Evolutionary conservation across 2,113 vertebrate species (phyloP).

Genomic region (Pygoscelis adeliae): DNA sequence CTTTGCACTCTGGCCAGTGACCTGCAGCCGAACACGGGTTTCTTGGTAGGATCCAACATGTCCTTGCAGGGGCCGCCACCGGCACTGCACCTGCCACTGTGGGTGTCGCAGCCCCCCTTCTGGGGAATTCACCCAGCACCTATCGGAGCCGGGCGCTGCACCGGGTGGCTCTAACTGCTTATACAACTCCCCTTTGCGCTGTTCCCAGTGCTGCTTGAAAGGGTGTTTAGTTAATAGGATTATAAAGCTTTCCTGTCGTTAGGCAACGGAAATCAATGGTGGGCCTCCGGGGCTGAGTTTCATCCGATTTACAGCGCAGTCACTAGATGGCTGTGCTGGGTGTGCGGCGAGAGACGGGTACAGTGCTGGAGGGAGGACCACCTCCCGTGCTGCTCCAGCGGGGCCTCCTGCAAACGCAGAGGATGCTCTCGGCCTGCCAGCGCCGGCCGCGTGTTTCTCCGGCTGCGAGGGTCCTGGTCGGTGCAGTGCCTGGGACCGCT

Average conservation of each 20-base stretch:
- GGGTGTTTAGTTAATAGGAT: conserved; percentile 64
- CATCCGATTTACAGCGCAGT: not conserved
- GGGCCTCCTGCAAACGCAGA: not conserved
- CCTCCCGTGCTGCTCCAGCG: rapidly evolving
- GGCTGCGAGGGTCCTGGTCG: rapidly evolving
- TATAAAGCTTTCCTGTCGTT: conserved; percentile 56
- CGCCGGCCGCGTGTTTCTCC: rapidly evolving
- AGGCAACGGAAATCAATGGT: conserved; percentile 57
- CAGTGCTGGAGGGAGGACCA: not conserved
- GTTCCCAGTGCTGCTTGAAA: not conserved
- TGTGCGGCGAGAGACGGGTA: not conserved
- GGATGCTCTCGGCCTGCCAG: rapidly evolving
- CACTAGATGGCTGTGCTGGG: not conserved
- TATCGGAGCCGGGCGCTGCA: rapidly evolving
- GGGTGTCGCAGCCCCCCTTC: not conserved
- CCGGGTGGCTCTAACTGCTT: not conserved
- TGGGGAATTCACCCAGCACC: not conserved
- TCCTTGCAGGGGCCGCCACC: not conserved
- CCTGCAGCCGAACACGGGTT: not conserved
- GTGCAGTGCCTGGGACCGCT: not conserved
- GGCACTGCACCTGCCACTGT: rapidly evolving
- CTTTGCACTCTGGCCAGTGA: not conserved
- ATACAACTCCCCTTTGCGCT: not conserved
- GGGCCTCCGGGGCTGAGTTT: conserved; percentile 16
- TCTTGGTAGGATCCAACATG: rapidly evolving